Evolutionary conservation across 2,113 vertebrate species (phyloP), one percentile per base, ranked within the genome.

Genomic region (Nipponia nippon): DNA sequence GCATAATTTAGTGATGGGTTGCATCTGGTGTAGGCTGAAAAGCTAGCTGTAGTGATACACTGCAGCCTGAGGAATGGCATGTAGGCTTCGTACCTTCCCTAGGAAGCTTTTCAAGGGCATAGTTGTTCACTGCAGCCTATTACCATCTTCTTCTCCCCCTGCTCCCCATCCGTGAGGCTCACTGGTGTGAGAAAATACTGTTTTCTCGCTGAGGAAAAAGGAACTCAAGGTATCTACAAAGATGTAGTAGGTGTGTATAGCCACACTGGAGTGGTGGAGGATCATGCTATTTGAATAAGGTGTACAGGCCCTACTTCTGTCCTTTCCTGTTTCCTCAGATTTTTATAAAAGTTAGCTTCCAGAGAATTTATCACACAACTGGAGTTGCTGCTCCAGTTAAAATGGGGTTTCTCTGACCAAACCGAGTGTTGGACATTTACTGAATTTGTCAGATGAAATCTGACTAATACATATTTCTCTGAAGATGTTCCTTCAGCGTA

Each of bases 391-490:
- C 26, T 78, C 9, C 52, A 66, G 22, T 44, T 83, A 40, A 92
- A 84, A 65, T 47, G 22, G 44, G 4, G 6, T 83, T 94, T 84
- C 32, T 77, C 34, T 87, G 38, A 58, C 47, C 29, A 72, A 69
- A 59, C 27, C 1, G 30, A 23, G 15, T 65, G 95, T 80, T 82
- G 52, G 56, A 44, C 29, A 6, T 73, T 78, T 94, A 62, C 71
- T 96, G 81, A 73, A 82, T 82, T 95, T 78, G 50, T 52, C 81
- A 76, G 61, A 75, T 96, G 62, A 95, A 82, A 67, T 83, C 36
- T 70, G 47, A 76, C 59, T 84, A n/a, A 81, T 46, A 16, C 1
- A 9, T 11, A 0, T 61, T 85, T 76, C 63, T 72, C 59, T 83
- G 69, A 66, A 77, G 62, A 40, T 90, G 46, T 80, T 91, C 58